phyloP scores from a whole-genome alignment of 2,797 vertebrate species.

The Anisognathus igniventris region DNA sequence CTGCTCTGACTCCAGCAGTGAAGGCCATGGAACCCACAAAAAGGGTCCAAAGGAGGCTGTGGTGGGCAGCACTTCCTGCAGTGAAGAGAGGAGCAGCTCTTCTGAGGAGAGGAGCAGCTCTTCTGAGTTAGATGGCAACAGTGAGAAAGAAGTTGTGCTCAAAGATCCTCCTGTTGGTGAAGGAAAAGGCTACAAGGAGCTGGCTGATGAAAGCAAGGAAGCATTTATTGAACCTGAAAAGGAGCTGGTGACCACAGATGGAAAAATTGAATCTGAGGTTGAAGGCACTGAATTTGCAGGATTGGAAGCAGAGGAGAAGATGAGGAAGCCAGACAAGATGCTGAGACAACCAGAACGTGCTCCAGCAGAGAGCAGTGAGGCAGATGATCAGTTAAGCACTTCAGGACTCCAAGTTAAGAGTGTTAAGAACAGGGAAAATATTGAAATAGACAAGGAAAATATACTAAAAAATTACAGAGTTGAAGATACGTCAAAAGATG shows the following conservation, averaged over 20 bases:
- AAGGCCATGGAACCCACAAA: not conserved
- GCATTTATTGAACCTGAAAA: not conserved
- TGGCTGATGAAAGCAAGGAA: not conserved
- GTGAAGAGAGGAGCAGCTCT: not conserved
- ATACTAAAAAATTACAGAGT: not conserved
- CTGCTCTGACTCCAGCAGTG: constrained; percentile 17
- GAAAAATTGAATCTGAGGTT: not conserved
- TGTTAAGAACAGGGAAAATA: constrained; percentile 29
- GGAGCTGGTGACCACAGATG: not conserved
- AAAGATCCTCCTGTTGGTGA: not conserved
- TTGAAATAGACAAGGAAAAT: not conserved
- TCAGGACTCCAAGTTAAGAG: not conserved
- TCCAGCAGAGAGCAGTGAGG: not conserved
- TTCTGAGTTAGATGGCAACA: not conserved
- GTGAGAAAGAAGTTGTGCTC: not conserved
- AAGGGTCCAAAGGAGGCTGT: not conserved
- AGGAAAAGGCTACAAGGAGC: not conserved
- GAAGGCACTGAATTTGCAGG: not conserved
- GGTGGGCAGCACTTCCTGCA: not conserved
- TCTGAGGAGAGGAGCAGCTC: not conserved
- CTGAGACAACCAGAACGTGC: not conserved
- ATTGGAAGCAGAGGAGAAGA: not conserved
- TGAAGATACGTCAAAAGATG: constrained; percentile 15
- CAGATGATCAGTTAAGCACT: not conserved
- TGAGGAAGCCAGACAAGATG: not conserved